Base-by-base conservation (phyloP, 2,888 invertebrate genomes). In the Loripinus fragilis region DNA sequence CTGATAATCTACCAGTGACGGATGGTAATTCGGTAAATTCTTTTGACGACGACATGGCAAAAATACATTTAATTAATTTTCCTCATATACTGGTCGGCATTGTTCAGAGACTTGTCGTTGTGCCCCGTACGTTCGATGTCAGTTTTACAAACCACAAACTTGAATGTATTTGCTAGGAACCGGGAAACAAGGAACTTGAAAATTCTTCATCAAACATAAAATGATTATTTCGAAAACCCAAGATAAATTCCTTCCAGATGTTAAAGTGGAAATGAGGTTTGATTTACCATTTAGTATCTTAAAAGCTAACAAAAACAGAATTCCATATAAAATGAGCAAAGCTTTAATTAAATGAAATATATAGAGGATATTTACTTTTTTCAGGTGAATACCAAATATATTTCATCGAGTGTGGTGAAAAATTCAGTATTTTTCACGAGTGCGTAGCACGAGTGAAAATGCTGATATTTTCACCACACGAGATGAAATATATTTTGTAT, bases 1-100 rank as follows among this genome's bases (percentile, higher is more conserved):
- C 33, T 60, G 60, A 60, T 60, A 60, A 60, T 60, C 60, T 60
- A 60, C 33, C 5, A 60, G 33, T 20, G 41, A 20, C 42, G 42
- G 42, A 67, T 41, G 41, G 67, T 42, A 41, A 70, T 52, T 55
- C 38, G 70, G 38, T 30, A 70, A 70, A 35, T 35, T 25, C 48
- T 55, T 30, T 70, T 76, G 80, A 80, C 76, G 69, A 45, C 60
- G 69, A 73, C 80, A 76, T 76, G 80, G 67, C 72, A 80, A 73
- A 74, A 76, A 35, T 74, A 64, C 80, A 72, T 73, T 80, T 80
- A 80, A 76, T 81, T 78, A 81, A 81, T 81, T 81, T 60, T 78
- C 72, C 78, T 70, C 76, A 78, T 81, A 81, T 81, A 81, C 67
- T 72, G 71, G 73, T 69, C 45, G 38, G 33, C 25, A 67, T 67